Evolutionary conservation across 23 tunicate genomes (phyloP).

Genomic region (Trididemnum miniatum): DNA sequence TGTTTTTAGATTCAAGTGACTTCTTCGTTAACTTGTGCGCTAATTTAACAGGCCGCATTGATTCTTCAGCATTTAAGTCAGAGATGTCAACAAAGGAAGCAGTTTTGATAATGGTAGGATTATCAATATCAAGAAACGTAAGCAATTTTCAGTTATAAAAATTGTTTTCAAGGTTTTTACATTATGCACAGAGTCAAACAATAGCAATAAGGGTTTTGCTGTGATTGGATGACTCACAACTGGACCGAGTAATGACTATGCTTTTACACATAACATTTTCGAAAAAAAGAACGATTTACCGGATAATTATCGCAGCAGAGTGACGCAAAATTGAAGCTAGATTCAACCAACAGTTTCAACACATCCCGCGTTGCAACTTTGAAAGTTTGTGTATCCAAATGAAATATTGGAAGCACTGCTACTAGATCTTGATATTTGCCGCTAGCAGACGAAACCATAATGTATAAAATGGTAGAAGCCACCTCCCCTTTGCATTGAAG

Average conservation of each 20-base stretch:
- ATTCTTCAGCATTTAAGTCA: conserved; percentile 4
- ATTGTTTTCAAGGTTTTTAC: conserved; percentile 10
- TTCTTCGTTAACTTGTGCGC: conserved; percentile 16
- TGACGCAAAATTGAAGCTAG: conserved; percentile 1
- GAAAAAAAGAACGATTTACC: background rate
- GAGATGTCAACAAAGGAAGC: conserved; percentile 15
- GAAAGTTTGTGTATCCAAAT: conserved; percentile 1
- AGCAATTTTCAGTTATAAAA: background rate
- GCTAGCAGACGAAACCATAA: conserved; percentile 3
- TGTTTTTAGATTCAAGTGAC: conserved; percentile 17
- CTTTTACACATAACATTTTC: background rate
- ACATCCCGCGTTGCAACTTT: conserved; percentile 25
- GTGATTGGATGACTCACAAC: conserved; percentile 10
- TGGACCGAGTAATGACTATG: background rate
- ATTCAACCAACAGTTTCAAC: background rate
- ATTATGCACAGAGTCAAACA: conserved; percentile 24
- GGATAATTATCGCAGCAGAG: background rate
- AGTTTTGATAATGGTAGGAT: conserved; percentile 21
- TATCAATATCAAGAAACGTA: conserved; percentile 14
- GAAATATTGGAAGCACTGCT: conserved; percentile 12
- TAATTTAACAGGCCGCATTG: conserved; percentile 7
- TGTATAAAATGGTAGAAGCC: conserved; percentile 17
- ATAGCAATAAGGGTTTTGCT: conserved; percentile 14
- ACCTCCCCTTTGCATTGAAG: too few species aligned
- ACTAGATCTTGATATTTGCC: conserved; percentile 9